Percentiles rank a stretch among this genome's conserved stretches.
Evolutionary conservation across 2,797 vertebrate species (phyloP).

Genomic region (Sternarchorhynchus goeldii): DNA sequence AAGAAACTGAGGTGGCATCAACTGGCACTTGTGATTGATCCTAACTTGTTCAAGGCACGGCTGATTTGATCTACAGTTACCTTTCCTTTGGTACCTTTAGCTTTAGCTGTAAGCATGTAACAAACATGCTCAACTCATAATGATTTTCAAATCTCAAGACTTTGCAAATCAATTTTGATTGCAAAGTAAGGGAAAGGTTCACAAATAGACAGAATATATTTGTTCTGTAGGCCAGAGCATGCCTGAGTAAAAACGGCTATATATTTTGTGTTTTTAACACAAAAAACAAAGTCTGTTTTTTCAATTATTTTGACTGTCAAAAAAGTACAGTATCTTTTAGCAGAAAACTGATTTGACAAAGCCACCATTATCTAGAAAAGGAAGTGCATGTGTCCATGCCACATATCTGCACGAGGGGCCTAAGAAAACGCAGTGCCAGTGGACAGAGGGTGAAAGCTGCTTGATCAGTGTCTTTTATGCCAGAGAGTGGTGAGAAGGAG

Average conservation of each 20-base stretch:
- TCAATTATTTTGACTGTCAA: neutral
- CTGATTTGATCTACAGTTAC: neutral
- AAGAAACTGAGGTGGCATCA: constrained; percentile 9
- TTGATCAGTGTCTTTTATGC: neutral
- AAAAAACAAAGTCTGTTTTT: neutral
- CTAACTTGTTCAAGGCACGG: neutral
- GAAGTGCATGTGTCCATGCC: neutral
- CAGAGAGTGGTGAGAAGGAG: neutral
- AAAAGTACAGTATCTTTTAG: neutral
- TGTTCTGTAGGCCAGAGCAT: too few species aligned
- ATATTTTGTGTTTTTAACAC: too few species aligned
- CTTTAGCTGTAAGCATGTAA: too few species aligned
- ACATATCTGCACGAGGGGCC: neutral
- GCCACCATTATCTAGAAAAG: neutral
- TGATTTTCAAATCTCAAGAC: too few species aligned
- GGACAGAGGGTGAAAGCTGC: neutral
- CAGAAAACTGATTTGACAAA: neutral
- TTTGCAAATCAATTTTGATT: too few species aligned
- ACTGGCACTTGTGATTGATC: neutral
- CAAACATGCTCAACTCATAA: too few species aligned
- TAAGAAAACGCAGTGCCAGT: neutral
- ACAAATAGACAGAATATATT: too few species aligned
- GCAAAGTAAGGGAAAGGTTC: too few species aligned
- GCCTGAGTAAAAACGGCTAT: too few species aligned
- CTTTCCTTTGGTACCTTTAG: neutral